These are phyloP conservation scores for Holcopasites calliopsidis DNA, from an alignment of 1,140 invertebrate species.

Conservation along the genomic window DNA sequence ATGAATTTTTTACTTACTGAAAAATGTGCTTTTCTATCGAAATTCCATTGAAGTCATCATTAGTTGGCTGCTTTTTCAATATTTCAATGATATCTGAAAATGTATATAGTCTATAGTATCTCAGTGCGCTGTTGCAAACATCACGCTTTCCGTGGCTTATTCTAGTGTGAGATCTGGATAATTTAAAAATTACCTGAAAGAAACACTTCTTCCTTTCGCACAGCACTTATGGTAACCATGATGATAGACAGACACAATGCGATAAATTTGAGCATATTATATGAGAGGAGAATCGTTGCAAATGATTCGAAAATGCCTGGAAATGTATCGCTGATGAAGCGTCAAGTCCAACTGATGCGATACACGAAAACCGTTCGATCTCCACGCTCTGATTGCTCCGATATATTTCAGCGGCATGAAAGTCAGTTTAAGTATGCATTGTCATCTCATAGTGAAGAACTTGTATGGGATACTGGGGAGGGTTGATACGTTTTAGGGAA, in stretches of 20 bases:
- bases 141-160: no score
- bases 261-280: background rate
- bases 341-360: constrained; percentile 5
- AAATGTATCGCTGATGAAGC: background rate
- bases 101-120: background rate
- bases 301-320: background rate
- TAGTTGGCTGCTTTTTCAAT: background rate
- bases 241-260: background rate
- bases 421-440: background rate
- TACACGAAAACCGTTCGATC: background rate
- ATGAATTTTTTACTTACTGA: constrained; percentile 1
- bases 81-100: background rate
- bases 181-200: background rate
- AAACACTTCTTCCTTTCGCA: background rate
- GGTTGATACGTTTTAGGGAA: no score
- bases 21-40: constrained; percentile 33
- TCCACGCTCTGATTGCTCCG: constrained; percentile 12
- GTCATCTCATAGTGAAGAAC: background rate
- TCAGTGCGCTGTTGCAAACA: no score
- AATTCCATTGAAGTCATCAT: background rate
- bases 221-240: background rate
- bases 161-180: background rate
- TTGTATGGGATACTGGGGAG: no score
- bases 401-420: background rate
- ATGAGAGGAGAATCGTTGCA: background rate